Conservation (phyloP, 2,888 invertebrate genomes). For the Lysandra bellargus region DNA sequence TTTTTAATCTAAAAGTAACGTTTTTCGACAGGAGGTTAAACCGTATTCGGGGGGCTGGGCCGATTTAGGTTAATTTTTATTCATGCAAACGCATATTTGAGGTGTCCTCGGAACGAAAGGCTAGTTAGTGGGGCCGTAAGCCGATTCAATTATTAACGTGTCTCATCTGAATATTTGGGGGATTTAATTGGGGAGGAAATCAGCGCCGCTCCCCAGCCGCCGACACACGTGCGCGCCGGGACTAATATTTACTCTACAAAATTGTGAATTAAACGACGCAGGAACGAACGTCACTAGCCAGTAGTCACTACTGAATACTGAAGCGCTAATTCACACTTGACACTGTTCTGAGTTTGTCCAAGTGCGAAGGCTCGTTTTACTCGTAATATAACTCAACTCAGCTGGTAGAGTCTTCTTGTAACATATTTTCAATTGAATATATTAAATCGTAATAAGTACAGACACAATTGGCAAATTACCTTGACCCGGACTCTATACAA, state of each 20-base stretch:
- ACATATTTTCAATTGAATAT: neutral
- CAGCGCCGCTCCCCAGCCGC: neutral
- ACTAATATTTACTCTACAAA: neutral
- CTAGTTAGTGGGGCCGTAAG: neutral
- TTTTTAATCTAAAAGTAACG: conserved; percentile 7
- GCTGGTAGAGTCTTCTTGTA: neutral
- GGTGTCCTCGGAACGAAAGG: neutral
- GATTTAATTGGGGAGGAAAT: neutral
- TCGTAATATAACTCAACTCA: neutral
- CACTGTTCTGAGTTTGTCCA: neutral
- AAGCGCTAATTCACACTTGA: neutral
- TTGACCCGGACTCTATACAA: neutral
- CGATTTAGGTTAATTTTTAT: neutral
- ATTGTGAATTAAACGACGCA: neutral
- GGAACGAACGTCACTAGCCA: neutral
- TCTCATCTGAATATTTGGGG: conserved; percentile 17
- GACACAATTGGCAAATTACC: neutral
- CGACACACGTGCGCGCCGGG: neutral
- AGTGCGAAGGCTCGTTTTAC: neutral
- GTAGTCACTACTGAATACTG: neutral
- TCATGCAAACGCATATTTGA: neutral
- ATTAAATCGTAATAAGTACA: neutral
- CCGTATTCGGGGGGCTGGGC: neutral
- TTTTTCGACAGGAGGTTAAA: neutral
- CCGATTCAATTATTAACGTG: conserved; percentile 4